phyloP scores from a whole-genome alignment of 1,140 invertebrate species.

The Archivesica marissinica region DNA sequence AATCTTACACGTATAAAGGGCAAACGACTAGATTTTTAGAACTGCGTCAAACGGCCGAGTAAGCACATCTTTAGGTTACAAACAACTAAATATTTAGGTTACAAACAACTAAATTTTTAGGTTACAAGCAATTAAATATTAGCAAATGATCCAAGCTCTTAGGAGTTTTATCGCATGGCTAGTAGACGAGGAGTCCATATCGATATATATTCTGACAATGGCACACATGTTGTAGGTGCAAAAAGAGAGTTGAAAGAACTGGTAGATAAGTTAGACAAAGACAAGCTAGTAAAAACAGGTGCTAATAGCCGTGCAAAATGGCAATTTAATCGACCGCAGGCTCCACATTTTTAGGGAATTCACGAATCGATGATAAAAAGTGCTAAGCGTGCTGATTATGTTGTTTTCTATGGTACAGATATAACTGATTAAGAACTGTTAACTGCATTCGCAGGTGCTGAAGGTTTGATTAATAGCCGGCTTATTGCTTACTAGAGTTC shows the following conservation, averaged over 20 bases:
- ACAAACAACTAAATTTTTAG: no score
- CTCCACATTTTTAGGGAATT: constrained; percentile 83
- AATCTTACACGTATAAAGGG: no score
- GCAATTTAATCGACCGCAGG: constrained; percentile 83
- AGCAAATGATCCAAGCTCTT: no score
- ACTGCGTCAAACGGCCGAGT: no score
- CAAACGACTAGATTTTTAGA: no score
- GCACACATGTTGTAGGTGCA: constrained; percentile 52
- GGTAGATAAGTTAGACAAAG: neutral
- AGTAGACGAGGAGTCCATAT: constrained; percentile 9
- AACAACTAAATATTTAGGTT: no score
- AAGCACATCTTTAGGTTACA: no score
- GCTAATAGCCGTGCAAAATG: constrained; percentile 76
- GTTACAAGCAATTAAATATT: no score
- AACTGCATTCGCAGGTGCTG: constrained; percentile 35
- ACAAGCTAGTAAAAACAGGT: constrained; percentile 1
- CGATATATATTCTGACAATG: constrained; percentile 23
- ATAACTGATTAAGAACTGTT: constrained; percentile 43
- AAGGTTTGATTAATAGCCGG: constrained; percentile 30
- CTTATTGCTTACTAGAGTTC: constrained; percentile 19
- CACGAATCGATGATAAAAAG: constrained; percentile 83
- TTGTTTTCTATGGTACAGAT: constrained; percentile 6
- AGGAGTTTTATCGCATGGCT: constrained; percentile 21
- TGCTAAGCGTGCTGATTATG: constrained; percentile 72
- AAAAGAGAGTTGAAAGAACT: constrained; percentile 42